phyloP scores from a whole-genome alignment of 2,113 vertebrate genomes.

The Thamnophis sirtalis region DNA sequence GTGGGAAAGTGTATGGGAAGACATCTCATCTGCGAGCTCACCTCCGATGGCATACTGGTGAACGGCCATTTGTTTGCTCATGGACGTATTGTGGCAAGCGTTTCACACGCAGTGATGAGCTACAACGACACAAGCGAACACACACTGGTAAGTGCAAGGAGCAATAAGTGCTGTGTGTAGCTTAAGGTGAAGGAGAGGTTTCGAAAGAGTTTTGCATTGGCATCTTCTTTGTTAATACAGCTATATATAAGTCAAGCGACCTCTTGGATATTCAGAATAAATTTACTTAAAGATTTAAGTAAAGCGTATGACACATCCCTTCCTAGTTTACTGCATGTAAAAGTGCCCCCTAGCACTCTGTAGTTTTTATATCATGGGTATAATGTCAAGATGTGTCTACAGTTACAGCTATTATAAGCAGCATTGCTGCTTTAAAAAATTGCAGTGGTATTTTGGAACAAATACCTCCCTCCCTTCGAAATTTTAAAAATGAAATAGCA shows the following conservation, averaged over 20 bases:
- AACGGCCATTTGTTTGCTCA: constrained; percentile 87
- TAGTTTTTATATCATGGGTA: neutral
- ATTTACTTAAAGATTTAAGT: neutral
- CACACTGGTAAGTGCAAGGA: constrained; percentile 79
- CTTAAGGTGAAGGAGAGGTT: neutral
- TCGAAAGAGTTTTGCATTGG: no score
- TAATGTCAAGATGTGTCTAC: neutral
- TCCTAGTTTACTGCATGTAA: neutral
- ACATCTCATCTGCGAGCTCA: constrained; percentile 92
- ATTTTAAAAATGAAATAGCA: neutral
- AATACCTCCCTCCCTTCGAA: neutral
- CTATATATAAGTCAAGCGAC: neutral
- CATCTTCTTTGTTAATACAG: neutral
- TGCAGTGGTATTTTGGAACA: neutral
- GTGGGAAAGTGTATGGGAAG: constrained; percentile 93
- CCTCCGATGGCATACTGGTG: constrained; percentile 95
- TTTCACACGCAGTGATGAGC: constrained; percentile 92
- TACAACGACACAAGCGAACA: constrained; percentile 94
- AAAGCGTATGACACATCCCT: neutral
- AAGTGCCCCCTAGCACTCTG: neutral
- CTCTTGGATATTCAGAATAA: neutral
- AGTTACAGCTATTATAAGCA: neutral
- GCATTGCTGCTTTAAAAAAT: neutral
- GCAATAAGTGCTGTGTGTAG: neutral
- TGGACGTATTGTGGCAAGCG: constrained; percentile 95